Evolutionary conservation across 2,797 vertebrate species (phyloP).

Genomic region (Crenuchus spilurus): DNA sequence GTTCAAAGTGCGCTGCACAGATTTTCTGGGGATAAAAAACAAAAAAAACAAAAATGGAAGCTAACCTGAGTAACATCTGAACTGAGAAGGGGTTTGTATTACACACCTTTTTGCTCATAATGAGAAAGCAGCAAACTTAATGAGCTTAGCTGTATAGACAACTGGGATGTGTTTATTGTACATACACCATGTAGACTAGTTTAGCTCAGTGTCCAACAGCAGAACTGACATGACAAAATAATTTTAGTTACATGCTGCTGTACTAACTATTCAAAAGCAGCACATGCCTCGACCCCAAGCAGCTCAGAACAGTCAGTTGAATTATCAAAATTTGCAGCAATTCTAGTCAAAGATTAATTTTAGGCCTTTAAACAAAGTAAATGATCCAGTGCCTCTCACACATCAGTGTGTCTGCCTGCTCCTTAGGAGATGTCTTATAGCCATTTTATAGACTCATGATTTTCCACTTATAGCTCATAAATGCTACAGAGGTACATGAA

Average conservation of each 20-base stretch:
- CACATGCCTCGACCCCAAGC: too few species aligned
- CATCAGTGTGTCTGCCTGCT: constrained; percentile 40
- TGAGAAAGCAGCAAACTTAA: constrained; percentile 4
- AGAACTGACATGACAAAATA: neutral
- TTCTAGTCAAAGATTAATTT: too few species aligned
- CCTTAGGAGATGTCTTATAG: constrained; percentile 38
- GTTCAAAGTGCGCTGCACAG: neutral
- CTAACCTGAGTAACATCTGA: constrained; percentile 26
- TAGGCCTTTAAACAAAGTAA: constrained; percentile 44
- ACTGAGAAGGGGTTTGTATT: neutral
- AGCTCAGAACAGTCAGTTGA: too few species aligned
- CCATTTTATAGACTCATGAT: neutral
- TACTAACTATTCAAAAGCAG: neutral
- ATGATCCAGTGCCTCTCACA: too few species aligned
- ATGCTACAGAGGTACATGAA: constrained; percentile 42
- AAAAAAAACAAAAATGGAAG: constrained; percentile 1
- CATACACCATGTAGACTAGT: neutral
- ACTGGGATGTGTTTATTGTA: neutral
- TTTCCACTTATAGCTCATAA: neutral
- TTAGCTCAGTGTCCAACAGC: neutral
- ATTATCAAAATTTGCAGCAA: too few species aligned
- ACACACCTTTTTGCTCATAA: neutral
- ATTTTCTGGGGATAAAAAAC: too few species aligned
- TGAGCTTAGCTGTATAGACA: too few species aligned
- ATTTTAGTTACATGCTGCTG: neutral